Percentiles rank a stretch among this genome's conserved stretches.
These are phyloP conservation scores for Apostichopus leukothele DNA, from an alignment of 53 echinoderm and acorn worm genomes.

Conservation along the genomic window DNA sequence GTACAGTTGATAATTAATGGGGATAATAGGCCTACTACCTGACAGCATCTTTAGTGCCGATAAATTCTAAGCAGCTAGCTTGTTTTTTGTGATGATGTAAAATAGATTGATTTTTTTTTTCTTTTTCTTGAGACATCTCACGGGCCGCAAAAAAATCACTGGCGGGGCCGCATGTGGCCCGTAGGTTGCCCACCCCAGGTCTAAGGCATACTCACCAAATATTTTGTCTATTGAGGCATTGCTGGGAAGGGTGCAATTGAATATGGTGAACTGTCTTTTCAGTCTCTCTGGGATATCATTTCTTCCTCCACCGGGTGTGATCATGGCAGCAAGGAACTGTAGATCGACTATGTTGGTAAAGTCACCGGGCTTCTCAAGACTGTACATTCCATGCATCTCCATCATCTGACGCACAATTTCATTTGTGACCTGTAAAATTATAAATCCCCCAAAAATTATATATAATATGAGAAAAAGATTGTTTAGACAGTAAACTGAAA, in stretches of 20 bases:
- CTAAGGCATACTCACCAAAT: slow-evolving; percentile 67
- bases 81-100: no score
- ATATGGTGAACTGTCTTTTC: slow-evolving; percentile 85
- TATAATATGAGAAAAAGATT: background rate
- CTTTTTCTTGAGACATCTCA: no score
- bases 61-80: no score
- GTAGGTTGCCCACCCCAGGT: background rate
- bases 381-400: slow-evolving; percentile 99
- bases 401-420: slow-evolving; percentile 94
- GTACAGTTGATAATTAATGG: no score
- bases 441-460: background rate
- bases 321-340: slow-evolving; percentile 97
- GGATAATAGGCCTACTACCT: no score
- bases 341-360: slow-evolving; percentile 96
- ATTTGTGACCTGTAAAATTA: slow-evolving; percentile 51
- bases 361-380: slow-evolving; percentile 94
- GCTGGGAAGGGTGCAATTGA: slow-evolving; percentile 97
- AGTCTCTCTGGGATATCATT: slow-evolving; percentile 97
- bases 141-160: no score
- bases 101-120: no score
- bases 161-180: no score
- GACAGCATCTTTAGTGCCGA: no score
- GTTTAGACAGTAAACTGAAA: no score
- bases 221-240: slow-evolving; percentile 98
- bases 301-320: slow-evolving; percentile 93